A percentile compares a stretch with the other conserved stretches of the same genome.
phyloP scores from a whole-genome alignment of 2,888 invertebrate species.

The Gymnocheta viridis region DNA sequence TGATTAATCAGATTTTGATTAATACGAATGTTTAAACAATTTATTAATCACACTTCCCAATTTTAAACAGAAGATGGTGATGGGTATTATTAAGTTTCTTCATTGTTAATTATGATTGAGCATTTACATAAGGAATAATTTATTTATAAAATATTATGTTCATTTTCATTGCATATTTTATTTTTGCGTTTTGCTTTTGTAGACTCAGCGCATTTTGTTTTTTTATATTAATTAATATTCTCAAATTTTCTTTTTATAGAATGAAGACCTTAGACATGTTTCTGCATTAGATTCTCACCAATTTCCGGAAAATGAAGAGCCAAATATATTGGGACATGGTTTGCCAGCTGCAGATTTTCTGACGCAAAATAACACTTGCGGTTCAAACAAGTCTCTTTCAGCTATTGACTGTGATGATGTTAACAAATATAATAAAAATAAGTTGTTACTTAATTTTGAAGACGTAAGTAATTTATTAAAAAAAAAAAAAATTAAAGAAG shows the following conservation, averaged over 20 bases:
- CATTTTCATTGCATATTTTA: neutral
- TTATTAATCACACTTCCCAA: no score
- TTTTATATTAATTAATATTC: conserved; percentile 35
- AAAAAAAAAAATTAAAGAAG: no score
- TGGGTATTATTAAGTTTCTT: no score
- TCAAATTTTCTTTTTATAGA: conserved; percentile 71
- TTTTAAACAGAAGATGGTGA: neutral
- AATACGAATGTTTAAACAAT: no score
- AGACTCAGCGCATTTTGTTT: conserved; percentile 12
- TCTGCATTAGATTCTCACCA: conserved; percentile 73
- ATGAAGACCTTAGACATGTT: conserved; percentile 74
- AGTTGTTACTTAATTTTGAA: conserved; percentile 81
- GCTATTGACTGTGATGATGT: conserved; percentile 56
- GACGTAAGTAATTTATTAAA: conserved; percentile 78
- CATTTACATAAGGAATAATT: neutral
- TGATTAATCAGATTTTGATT: no score
- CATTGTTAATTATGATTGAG: no score
- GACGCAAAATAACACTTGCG: conserved; percentile 59
- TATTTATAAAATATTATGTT: neutral
- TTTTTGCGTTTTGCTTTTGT: neutral
- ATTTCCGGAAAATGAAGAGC: conserved; percentile 80
- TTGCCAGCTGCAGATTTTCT: conserved; percentile 64
- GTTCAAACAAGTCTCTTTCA: conserved; percentile 45
- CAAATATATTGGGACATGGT: conserved; percentile 78
- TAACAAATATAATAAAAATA: conserved; percentile 74